These are phyloP conservation scores for Equus quagga DNA, from an alignment of 2,113 vertebrate species.

Conservation along the genomic window DNA sequence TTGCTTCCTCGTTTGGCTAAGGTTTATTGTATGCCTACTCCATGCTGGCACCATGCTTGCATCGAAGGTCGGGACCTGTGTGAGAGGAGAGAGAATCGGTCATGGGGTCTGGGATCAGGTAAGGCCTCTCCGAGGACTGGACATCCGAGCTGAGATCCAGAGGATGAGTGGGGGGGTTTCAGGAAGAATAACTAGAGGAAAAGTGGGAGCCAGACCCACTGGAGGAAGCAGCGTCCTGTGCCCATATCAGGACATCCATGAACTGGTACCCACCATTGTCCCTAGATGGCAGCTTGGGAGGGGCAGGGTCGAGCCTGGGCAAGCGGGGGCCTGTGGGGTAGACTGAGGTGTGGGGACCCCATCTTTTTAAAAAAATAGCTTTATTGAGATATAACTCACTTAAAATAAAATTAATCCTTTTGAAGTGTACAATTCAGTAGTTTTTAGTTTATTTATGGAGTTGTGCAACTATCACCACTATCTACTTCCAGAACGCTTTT, in stretches of 20 bases:
- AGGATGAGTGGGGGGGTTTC: background rate
- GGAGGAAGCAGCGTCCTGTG: background rate
- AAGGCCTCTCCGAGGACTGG: background rate
- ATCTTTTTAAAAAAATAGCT: background rate
- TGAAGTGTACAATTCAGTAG: background rate
- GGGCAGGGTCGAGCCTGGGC: background rate
- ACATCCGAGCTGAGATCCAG: background rate
- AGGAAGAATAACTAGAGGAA: background rate
- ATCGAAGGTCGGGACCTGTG: background rate
- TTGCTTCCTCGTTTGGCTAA: background rate
- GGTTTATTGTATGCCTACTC: background rate
- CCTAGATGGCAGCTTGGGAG: background rate
- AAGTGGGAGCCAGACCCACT: rapidly evolving
- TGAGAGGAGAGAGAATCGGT: background rate
- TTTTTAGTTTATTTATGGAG: background rate
- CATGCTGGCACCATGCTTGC: background rate
- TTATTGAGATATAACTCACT: background rate
- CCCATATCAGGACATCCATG: background rate
- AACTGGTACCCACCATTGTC: background rate
- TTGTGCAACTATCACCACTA: background rate
- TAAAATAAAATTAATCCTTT: background rate
- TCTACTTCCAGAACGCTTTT: background rate
- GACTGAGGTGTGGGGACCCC: background rate
- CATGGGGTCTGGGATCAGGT: background rate
- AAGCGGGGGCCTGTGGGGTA: background rate